A percentile compares a stretch with the other conserved stretches of the same genome.
These are phyloP conservation scores for Drosophila helvetica DNA, from an alignment of 2,888 invertebrate genomes.

Conservation along the genomic window DNA sequence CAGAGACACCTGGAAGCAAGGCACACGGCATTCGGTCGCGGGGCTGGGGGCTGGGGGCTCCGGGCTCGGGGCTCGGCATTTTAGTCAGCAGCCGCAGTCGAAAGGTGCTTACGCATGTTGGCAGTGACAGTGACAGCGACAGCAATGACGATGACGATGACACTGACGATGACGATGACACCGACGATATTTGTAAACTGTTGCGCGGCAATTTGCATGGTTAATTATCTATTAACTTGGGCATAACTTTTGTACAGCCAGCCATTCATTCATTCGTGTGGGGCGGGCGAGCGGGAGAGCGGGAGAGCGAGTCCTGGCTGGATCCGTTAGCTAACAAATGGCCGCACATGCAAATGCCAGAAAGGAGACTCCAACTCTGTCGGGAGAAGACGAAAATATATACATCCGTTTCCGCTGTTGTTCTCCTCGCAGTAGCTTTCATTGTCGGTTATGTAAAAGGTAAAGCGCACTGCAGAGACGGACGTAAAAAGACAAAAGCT, in stretches of 20 bases:
- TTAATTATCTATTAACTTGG: slow-evolving; percentile 78
- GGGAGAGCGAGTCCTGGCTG: slow-evolving; percentile 5
- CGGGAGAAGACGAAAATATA: slow-evolving; percentile 51
- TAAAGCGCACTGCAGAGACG: slow-evolving; percentile 47
- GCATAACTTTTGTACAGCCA: slow-evolving; percentile 67
- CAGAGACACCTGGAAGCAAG: slow-evolving; percentile 1
- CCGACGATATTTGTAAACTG: slow-evolving; percentile 72
- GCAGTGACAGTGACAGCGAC: slow-evolving; percentile 21
- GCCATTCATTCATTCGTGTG: slow-evolving; percentile 9
- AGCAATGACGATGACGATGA: slow-evolving; percentile 41
- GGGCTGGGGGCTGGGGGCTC: too few species aligned
- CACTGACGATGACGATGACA: slow-evolving; percentile 39
- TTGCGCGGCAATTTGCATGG: slow-evolving; percentile 77
- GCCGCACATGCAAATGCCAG: slow-evolving; percentile 16
- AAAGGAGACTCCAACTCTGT: slow-evolving; percentile 18
- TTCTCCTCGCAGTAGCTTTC: slow-evolving; percentile 40
- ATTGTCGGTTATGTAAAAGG: slow-evolving; percentile 50
- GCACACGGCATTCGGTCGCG: not conserved
- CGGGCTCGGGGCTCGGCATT: not conserved
- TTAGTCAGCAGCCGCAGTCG: slow-evolving; percentile 27
- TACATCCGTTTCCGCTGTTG: slow-evolving; percentile 61
- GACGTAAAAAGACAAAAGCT: slow-evolving; percentile 24
- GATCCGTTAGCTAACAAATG: slow-evolving; percentile 29
- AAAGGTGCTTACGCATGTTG: slow-evolving; percentile 51
- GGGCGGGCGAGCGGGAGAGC: slow-evolving; percentile 8